phyloP scores from a whole-genome alignment of 2,113 vertebrate species.

The Raja brachyura region DNA sequence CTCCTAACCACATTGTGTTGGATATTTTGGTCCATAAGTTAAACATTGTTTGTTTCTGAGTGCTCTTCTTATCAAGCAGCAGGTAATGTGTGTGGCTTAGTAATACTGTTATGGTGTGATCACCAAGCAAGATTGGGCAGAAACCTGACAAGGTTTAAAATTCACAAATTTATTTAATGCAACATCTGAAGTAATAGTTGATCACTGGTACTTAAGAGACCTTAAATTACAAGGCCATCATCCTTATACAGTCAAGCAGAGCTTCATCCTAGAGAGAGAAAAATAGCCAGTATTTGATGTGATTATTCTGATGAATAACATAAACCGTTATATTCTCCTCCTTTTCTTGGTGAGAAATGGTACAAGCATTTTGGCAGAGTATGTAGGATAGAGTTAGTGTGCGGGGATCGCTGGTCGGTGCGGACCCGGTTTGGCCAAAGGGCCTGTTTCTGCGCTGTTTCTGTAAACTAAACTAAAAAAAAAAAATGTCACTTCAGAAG shows the following conservation, averaged over 20 bases:
- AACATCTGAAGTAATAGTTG: background rate
- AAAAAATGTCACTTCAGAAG: no score
- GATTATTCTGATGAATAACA: background rate
- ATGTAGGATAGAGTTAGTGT: background rate
- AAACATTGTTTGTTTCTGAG: background rate
- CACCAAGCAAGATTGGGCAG: background rate
- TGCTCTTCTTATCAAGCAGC: background rate
- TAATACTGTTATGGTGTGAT: background rate
- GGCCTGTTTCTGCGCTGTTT: no score
- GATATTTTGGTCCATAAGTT: background rate
- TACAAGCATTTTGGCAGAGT: background rate
- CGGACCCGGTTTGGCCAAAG: no score
- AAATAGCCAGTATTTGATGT: background rate
- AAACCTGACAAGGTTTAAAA: background rate
- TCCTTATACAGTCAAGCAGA: background rate
- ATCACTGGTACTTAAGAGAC: background rate
- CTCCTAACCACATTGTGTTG: background rate
- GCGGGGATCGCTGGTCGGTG: no score
- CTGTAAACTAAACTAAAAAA: no score
- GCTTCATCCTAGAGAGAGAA: background rate
- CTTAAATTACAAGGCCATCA: background rate
- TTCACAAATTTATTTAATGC: background rate
- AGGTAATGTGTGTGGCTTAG: background rate
- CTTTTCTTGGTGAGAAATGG: background rate
- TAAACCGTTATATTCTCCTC: background rate